These are phyloP conservation scores for Picathartes gymnocephalus DNA, from an alignment of 2,113 vertebrate genomes.

Conservation along the genomic window DNA sequence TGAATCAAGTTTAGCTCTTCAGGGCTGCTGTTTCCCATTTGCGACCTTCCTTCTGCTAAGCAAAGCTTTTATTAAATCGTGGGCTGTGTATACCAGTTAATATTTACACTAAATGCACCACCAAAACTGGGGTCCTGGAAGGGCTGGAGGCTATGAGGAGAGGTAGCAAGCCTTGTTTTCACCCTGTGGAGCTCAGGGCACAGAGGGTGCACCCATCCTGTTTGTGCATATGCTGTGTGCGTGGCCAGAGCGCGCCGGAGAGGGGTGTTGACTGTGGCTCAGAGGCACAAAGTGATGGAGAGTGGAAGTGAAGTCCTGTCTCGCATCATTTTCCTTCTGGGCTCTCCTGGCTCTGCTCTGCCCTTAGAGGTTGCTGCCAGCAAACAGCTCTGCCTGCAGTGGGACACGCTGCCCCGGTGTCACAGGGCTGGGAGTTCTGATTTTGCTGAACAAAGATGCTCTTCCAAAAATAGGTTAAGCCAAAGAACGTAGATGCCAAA, in stretches of 20 bases:
- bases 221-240: neutral
- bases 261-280: neutral
- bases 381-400: neutral
- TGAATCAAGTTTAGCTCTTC: neutral
- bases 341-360: neutral
- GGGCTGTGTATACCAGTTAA: neutral
- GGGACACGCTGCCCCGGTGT: neutral
- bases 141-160: neutral
- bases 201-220: neutral
- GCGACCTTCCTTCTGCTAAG: neutral
- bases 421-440: neutral
- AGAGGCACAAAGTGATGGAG: neutral
- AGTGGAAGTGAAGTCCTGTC: neutral
- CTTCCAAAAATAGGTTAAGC: slow-evolving; percentile 34
- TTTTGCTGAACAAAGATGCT: slow-evolving; percentile 32
- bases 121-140: neutral
- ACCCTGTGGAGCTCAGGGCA: accelerated
- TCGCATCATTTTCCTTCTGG: neutral
- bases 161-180: neutral
- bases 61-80: neutral
- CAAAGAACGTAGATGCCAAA: neutral
- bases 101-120: neutral
- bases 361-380: neutral
- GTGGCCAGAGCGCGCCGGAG: accelerated
- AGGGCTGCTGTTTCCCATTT: neutral